phyloP scores from a whole-genome alignment of 2,797 vertebrate genomes.

The Poecilia velifera region DNA sequence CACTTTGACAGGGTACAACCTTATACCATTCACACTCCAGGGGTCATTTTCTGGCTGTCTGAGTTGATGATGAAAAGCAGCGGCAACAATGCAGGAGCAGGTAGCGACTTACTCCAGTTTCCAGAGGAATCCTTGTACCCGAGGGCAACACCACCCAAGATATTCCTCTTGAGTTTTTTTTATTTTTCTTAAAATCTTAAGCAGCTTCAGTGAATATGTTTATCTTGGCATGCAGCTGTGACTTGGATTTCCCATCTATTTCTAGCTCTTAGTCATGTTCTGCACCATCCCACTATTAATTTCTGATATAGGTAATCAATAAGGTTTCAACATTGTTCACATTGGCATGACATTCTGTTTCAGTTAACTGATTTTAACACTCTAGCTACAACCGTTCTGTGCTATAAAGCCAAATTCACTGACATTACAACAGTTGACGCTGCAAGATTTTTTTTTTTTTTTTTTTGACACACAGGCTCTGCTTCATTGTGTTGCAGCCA shows the following conservation, averaged over 20 bases:
- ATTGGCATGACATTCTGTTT: background rate
- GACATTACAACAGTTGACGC: background rate
- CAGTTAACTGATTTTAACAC: slow-evolving; percentile 4
- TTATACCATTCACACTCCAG: slow-evolving; percentile 8
- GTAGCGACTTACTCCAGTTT: background rate
- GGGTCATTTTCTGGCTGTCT: background rate
- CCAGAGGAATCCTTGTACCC: slow-evolving; percentile 8
- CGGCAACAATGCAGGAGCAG: slow-evolving; percentile 6
- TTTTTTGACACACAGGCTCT: background rate
- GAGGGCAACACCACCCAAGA: slow-evolving; percentile 1
- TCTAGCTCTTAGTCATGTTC: background rate
- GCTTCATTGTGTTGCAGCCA: slow-evolving; percentile 4
- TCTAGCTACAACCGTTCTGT: background rate
- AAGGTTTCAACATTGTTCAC: slow-evolving; percentile 4
- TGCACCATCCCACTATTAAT: background rate
- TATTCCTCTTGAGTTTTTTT: background rate
- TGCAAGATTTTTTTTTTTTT: slow-evolving; percentile 6
- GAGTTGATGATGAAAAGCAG: slow-evolving; percentile 8
- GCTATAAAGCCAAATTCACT: background rate
- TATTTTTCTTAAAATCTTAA: background rate
- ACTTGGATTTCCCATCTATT: background rate
- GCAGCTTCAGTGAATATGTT: background rate
- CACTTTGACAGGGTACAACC: slow-evolving; percentile 95
- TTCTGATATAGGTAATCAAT: background rate
- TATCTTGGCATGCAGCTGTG: background rate